Base-by-base conservation (phyloP, 2,113 vertebrate species). In the Pundamilia nyererei region DNA sequence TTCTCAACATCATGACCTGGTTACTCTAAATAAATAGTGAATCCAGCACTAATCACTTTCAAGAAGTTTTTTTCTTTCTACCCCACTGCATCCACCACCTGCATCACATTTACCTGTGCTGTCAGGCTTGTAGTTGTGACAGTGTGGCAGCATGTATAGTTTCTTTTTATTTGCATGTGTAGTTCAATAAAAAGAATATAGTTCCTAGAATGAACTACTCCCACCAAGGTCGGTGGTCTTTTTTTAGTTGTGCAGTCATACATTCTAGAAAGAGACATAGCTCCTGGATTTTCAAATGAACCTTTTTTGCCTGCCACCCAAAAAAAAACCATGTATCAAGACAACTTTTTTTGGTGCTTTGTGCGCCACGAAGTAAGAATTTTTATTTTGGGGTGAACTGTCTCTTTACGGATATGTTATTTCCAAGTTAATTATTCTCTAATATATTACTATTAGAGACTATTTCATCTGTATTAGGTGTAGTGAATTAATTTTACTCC, bases 391-490 rank as follows among this genome's bases (percentile, higher is more conserved):
- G 26, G 26, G 72, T 51, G 72, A 77, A 77, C 45, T 77, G 26
- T 77, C 72, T 49, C 72, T 51, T 51, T 77, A 77, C 5, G 17
- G 13, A 6, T 90, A 60, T 82, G 42, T 89, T 90, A 11, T 70
- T 80, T 87, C 4, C 19, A 68, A 80, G 82, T 75, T 88, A 83
- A 60, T 85, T 70, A 53, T 89, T 88, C 31, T 86, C 79, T 91
- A 51, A 89, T 91, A 88, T 82, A 12, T 79, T 85, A 81, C 42
- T 86, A 83, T 88, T 83, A 86, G 60, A 82, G 77, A 80, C 47
- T 82, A 21, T 86, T 86, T 87, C 45, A 80, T 87, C 38, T 92
- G 68, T 88, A 85, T 40, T 60, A 80, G 11, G 54, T 81, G 47
- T n/a, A 79, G 45, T 83, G 49, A 70, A 86, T 89, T 80, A 5